These are phyloP conservation scores for Zaprionus camerounensis DNA, from an alignment of 1,140 invertebrate species.

Conservation along the genomic window DNA sequence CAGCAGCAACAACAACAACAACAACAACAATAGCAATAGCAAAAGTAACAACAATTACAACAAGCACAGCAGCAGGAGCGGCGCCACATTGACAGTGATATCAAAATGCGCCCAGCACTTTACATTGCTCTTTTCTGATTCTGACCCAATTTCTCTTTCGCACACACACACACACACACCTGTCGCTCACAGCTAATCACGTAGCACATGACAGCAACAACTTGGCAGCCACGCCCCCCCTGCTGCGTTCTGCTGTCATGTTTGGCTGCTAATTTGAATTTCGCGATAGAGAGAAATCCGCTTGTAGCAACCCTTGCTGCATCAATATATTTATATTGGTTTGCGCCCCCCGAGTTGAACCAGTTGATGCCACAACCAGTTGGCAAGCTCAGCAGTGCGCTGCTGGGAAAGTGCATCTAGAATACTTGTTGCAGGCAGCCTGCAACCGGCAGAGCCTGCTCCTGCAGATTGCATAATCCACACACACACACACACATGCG, in stretches of 20 bases:
- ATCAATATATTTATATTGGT: not conserved
- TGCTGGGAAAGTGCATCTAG: constrained; percentile 32
- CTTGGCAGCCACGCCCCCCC: constrained; percentile 15
- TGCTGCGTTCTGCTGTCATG: constrained; percentile 7
- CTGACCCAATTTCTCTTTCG: constrained; percentile 65
- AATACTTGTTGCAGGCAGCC: constrained; percentile 18
- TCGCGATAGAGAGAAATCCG: constrained; percentile 9
- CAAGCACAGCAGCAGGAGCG: not conserved
- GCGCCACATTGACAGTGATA: constrained; percentile 30
- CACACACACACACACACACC: constrained; percentile 19
- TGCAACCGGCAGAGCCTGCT: constrained; percentile 57
- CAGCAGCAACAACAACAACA: not conserved
- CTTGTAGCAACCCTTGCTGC: constrained; percentile 11
- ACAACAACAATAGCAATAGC: constrained; percentile 6
- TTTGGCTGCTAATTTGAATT: constrained; percentile 17
- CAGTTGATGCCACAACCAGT: constrained; percentile 16
- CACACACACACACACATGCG: not conserved
- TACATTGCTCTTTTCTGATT: constrained; percentile 35
- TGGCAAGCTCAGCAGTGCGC: constrained; percentile 8
- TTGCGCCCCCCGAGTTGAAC: constrained; percentile 18
- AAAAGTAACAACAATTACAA: not conserved
- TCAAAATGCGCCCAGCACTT: constrained; percentile 46
- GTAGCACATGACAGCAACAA: not conserved
- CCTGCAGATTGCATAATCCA: constrained; percentile 56
- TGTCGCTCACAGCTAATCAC: constrained; percentile 31